A percentile compares a stretch with the other conserved stretches of the same genome.
These are phyloP conservation scores for Girardinus metallicus DNA, from an alignment of 2,797 vertebrate genomes.

Conservation along the genomic window DNA sequence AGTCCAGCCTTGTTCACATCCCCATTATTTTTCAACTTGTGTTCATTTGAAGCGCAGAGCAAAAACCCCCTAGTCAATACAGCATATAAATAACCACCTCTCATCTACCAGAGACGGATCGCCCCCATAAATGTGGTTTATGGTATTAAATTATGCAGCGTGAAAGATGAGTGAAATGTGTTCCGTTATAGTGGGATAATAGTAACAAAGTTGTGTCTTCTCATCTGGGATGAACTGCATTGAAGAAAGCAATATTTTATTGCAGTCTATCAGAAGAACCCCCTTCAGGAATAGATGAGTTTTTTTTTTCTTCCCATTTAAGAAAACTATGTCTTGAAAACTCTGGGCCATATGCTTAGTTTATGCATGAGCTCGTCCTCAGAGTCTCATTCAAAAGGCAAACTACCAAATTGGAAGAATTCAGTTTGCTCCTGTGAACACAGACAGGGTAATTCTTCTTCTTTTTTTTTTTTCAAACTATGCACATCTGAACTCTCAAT, in stretches of 20 bases:
- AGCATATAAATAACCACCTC: slow-evolving; percentile 75
- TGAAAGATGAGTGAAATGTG: slow-evolving; percentile 77
- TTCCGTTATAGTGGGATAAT: slow-evolving; percentile 67
- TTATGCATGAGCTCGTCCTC: slow-evolving; percentile 35
- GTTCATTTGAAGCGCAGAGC: slow-evolving; percentile 63
- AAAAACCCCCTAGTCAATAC: slow-evolving; percentile 46
- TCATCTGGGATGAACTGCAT: slow-evolving; percentile 43
- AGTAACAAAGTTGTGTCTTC: slow-evolving; percentile 33
- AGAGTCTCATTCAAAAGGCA: slow-evolving; percentile 38
- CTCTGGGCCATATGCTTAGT: neutral
- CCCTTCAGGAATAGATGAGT: slow-evolving; percentile 23
- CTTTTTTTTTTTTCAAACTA: neutral
- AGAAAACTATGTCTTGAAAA: slow-evolving; percentile 12
- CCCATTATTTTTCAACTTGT: slow-evolving; percentile 21
- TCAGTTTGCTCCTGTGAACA: slow-evolving; percentile 5
- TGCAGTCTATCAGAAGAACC: slow-evolving; percentile 14
- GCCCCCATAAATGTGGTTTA: slow-evolving; percentile 76
- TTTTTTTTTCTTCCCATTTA: slow-evolving; percentile 21
- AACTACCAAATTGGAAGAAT: slow-evolving; percentile 46
- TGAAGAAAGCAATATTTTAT: slow-evolving; percentile 33
- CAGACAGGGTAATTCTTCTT: neutral
- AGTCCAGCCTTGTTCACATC: slow-evolving; percentile 19
- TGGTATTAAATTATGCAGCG: slow-evolving; percentile 77
- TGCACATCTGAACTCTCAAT: neutral
- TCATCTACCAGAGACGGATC: slow-evolving; percentile 62